Conservation (phyloP, 23 tunicate species). For the Clavelina lepadiformis region DNA sequence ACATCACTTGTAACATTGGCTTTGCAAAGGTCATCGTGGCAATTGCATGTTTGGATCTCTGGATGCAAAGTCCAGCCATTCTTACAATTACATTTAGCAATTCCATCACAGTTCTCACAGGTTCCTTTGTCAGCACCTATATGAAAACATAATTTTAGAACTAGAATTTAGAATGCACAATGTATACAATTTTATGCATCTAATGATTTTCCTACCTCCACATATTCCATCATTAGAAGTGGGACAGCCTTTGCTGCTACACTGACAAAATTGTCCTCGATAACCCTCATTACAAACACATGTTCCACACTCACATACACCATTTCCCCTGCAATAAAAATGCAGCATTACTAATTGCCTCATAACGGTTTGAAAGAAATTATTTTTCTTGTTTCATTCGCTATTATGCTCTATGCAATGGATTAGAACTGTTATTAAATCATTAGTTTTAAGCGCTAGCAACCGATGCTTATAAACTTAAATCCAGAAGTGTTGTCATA, state of each 20-base stretch:
- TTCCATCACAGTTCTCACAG: conserved; percentile 51
- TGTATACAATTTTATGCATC: neutral
- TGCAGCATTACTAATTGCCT: no score
- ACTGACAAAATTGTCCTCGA: conserved; percentile 39
- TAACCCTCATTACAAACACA: conserved; percentile 57
- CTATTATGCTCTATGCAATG: no score
- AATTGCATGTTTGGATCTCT: conserved; percentile 39
- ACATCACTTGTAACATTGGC: conserved; percentile 3
- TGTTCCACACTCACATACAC: conserved; percentile 58
- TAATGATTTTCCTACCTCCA: conserved; percentile 36
- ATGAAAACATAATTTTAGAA: neutral
- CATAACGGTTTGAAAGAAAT: no score
- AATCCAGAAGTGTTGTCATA: no score
- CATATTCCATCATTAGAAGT: conserved; percentile 28
- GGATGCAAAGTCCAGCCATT: conserved; percentile 22
- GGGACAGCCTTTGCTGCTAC: conserved; percentile 73
- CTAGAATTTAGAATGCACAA: neutral
- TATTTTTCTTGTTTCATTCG: no score
- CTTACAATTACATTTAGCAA: conserved; percentile 39
- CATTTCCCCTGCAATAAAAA: conserved; percentile 40
- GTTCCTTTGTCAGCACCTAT: conserved; percentile 26
- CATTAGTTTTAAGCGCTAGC: no score
- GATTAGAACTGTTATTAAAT: no score
- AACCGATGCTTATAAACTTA: no score
- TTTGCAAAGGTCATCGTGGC: conserved; percentile 41